phyloP scores from a whole-genome alignment of 2,888 invertebrate species.

The Pocota personata region DNA sequence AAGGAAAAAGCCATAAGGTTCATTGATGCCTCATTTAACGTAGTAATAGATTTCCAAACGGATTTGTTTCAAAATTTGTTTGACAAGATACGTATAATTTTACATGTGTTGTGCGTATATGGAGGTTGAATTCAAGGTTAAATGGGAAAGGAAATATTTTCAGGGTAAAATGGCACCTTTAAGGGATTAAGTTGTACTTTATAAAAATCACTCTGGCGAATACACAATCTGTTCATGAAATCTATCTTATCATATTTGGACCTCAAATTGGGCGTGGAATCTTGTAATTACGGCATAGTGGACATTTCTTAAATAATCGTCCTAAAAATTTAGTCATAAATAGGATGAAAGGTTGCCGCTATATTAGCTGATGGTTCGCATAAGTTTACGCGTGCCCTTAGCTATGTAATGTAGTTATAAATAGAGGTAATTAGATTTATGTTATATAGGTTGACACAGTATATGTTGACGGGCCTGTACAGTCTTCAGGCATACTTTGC shows the following conservation, averaged over 20 bases:
- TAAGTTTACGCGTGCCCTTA: too few relatives aligned
- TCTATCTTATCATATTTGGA: not conserved
- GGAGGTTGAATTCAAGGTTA: not conserved
- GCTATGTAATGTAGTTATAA: too few relatives aligned
- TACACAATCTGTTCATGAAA: not conserved
- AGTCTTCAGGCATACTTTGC: too few relatives aligned
- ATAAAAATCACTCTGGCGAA: not conserved
- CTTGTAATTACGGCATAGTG: not conserved
- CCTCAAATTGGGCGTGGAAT: not conserved
- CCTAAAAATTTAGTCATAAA: too few relatives aligned
- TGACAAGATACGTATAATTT: not conserved
- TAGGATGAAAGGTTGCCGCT: too few relatives aligned
- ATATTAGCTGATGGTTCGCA: too few relatives aligned
- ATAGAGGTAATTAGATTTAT: too few relatives aligned
- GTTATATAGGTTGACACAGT: too few relatives aligned
- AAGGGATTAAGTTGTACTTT: not conserved
- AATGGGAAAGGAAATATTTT: not conserved
- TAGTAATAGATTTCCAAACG: not conserved
- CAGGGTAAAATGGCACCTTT: not conserved
- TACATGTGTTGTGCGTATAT: not conserved
- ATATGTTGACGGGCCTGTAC: too few relatives aligned
- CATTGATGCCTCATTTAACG: constrained; percentile 14
- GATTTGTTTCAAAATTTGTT: constrained; percentile 19
- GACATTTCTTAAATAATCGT: too few relatives aligned
- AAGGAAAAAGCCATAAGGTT: constrained; percentile 10